A percentile compares a stretch with the other conserved stretches of the same genome.
These are phyloP conservation scores for Epizoanthus stellaris DNA, from an alignment of 92 coral and sea anemone genomes.

Conservation along the genomic window DNA sequence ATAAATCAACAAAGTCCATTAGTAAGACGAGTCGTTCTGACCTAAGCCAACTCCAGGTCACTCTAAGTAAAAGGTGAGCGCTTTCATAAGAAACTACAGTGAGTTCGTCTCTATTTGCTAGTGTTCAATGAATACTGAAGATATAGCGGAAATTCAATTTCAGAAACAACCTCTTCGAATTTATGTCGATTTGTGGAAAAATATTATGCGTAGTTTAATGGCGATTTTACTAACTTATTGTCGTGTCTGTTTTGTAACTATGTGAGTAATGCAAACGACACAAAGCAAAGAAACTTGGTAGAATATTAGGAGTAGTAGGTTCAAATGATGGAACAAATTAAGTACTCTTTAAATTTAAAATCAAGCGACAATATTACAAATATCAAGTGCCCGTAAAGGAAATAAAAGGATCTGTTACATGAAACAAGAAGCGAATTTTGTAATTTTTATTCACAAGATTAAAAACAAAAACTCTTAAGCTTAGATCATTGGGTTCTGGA, in stretches of 20 bases:
- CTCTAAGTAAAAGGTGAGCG: not conserved
- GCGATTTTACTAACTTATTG: too few relatives aligned
- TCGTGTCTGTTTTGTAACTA: too few relatives aligned
- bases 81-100: constrained; percentile 1
- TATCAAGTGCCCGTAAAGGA: constrained; percentile 1
- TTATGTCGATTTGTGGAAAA: too few relatives aligned
- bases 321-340: constrained; percentile 33
- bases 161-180: not conserved
- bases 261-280: too few relatives aligned
- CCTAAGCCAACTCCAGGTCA: not conserved
- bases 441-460: constrained; percentile 21
- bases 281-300: too few relatives aligned
- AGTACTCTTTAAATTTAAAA: constrained; percentile 32
- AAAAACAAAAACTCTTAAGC: constrained; percentile 21
- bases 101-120: not conserved
- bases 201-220: too few relatives aligned
- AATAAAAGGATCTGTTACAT: not conserved
- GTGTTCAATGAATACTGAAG: not conserved
- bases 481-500: not conserved
- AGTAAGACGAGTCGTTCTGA: not conserved
- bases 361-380: constrained; percentile 28
- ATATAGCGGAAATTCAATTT: not conserved
- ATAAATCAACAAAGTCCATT: not conserved
- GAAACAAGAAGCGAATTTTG: constrained; percentile 35
- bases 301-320: not conserved